phyloP scores from a whole-genome alignment of 2,797 vertebrate species.

The Arremon aurantiirostris region DNA sequence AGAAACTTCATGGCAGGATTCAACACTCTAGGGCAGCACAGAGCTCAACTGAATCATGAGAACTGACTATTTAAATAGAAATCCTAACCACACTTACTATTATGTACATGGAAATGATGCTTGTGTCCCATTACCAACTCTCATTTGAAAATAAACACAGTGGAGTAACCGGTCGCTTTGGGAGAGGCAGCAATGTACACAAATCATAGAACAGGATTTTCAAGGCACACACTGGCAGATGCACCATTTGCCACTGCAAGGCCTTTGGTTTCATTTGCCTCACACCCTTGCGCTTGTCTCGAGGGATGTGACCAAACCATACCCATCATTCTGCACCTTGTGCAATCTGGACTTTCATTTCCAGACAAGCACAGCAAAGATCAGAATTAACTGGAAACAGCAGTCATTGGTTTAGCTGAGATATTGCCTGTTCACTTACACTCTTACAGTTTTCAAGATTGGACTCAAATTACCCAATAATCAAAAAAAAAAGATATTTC shows the following conservation, averaged over 20 bases:
- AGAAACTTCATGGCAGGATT: neutral
- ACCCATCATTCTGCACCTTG: neutral
- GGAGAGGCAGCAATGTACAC: neutral
- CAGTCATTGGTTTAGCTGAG: neutral
- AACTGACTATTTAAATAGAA: neutral
- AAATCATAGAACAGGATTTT: neutral
- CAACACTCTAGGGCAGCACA: neutral
- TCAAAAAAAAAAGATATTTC: neutral
- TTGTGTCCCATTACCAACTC: neutral
- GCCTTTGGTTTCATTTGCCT: neutral
- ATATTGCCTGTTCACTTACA: neutral
- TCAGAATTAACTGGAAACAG: neutral
- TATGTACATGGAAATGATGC: neutral
- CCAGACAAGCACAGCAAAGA: neutral
- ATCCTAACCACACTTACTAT: neutral
- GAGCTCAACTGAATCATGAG: neutral
- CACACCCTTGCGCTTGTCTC: neutral
- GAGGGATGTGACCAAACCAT: neutral
- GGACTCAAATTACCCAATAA: neutral
- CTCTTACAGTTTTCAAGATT: neutral
- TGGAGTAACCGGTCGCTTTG: fast-evolving
- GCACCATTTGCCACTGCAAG: neutral
- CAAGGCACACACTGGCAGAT: fast-evolving
- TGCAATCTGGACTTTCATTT: neutral
- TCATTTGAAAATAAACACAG: neutral